Percentiles rank a stretch among this genome's conserved stretches.
Evolutionary conservation across 2,113 vertebrate genomes (phyloP).

Genomic region (Peromyscus maniculatus): DNA sequence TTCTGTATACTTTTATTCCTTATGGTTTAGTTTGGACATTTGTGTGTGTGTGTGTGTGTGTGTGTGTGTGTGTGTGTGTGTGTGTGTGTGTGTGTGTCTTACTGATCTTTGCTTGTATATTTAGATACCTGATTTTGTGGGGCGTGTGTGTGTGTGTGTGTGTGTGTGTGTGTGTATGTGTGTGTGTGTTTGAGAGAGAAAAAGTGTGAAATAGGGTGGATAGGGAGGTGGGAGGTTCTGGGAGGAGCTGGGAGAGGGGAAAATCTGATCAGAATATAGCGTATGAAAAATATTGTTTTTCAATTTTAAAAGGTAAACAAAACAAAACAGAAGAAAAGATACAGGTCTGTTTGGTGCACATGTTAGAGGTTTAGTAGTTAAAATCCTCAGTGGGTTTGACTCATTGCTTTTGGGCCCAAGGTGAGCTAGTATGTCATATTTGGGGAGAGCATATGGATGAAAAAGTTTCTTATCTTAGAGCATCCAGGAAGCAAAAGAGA

Average conservation of each 20-base stretch:
- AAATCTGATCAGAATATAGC: not conserved
- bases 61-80: not conserved
- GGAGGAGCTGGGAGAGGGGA: no score
- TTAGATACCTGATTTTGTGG: not conserved
- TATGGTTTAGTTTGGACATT: not conserved
- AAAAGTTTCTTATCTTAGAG: not conserved
- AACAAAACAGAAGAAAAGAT: not conserved
- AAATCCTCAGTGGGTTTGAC: not conserved
- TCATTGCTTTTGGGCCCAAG: not conserved
- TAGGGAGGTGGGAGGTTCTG: not conserved
- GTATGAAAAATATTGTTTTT: not conserved
- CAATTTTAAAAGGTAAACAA: not conserved
- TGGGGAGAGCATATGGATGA: not conserved
- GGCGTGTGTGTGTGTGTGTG: not conserved
- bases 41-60: not conserved
- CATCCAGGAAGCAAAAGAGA: not conserved
- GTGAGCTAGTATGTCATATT: not conserved
- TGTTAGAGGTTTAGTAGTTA: not conserved
- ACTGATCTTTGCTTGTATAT: not conserved
- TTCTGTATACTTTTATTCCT: not conserved
- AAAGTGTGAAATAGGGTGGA: not conserved
- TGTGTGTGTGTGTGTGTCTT: not conserved
- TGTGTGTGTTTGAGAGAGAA: not conserved
- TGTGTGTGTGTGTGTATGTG: not conserved
- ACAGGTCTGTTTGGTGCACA: not conserved